Percentiles rank a stretch among this genome's conserved stretches.
Evolutionary conservation across 2,113 vertebrate species (phyloP).

Genomic region (Drymodes brunneopygia): DNA sequence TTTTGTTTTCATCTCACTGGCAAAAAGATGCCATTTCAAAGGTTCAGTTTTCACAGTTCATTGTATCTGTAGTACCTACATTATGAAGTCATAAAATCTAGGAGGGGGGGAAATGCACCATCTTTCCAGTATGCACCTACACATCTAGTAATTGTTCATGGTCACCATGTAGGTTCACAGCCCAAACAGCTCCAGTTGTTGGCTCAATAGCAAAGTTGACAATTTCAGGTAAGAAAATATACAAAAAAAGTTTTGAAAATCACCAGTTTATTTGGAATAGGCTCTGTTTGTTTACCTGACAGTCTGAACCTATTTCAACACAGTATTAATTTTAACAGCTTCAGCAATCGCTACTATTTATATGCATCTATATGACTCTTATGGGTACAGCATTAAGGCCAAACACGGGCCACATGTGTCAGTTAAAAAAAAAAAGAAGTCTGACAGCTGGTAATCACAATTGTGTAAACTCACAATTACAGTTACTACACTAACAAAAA

Average conservation of each 20-base stretch:
- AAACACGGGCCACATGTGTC: accelerated
- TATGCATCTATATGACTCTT: not conserved
- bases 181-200: not conserved
- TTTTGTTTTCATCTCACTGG: not conserved
- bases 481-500: not conserved
- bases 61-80: not conserved
- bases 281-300: not conserved
- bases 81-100: not conserved
- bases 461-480: not conserved
- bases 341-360: not conserved
- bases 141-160: not conserved
- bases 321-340: not conserved
- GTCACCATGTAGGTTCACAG: not conserved
- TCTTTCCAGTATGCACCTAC: not conserved
- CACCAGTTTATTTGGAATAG: not conserved
- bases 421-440: not conserved
- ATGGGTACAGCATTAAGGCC: not conserved
- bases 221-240: not conserved
- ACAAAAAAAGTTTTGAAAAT: not conserved
- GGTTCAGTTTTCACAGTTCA: not conserved
- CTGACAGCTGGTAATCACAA: not conserved
- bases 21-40: not conserved
- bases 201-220: not conserved
- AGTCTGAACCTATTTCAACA: not conserved
- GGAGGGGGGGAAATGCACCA: accelerated